Base-by-base conservation (phyloP, 2,888 invertebrate genomes). In the Chouioia cunea region DNA sequence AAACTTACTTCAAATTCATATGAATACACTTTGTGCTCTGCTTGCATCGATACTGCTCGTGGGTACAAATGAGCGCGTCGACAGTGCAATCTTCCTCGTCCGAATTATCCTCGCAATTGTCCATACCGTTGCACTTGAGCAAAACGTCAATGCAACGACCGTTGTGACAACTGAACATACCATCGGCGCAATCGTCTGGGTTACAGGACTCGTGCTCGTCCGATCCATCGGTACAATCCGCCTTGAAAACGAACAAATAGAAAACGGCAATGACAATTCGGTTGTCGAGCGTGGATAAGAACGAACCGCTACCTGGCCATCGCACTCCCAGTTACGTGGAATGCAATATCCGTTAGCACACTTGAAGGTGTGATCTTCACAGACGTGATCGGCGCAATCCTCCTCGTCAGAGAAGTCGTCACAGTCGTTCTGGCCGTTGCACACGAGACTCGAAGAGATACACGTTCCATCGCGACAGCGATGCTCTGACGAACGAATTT, bases 401-500 rank as follows among this genome's bases (percentile, higher is more conserved):
- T 85, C 82, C 83, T 95, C 94, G 78, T 94, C 94, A 0, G 92
- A 91, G 14, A 86, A 87, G 83, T 96, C 95, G 0, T 82, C 77
- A 81, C 96, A 97, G 84, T 97, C 95, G 54, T 87, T 85, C n/a
- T 88, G 87, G 0, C 89, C 89, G 82, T 97, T 93, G 82, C 96
- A 96, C 54, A 91, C 89, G 87, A 89, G 90, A 59, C 83, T 86
- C 70, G 89, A 85, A 4, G 90, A 88, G 62, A 96, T 90, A 79
- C 96, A 96, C 20, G 88, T 86, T 0, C 91, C 92, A 74, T 89
- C 89, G 23, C 85, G 85, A 80, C 95, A 95, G 73, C 89, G 89
- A 81, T 83, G 76, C 70, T 79, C 82, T 83, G 74, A 74, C 77
- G 77, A 36, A n/a, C n/a, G n/a, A n/a, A n/a, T n/a, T n/a, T n/a